Evolutionary conservation across 2,797 vertebrate species (phyloP).

Genomic region (Bovichtus diacanthus): DNA sequence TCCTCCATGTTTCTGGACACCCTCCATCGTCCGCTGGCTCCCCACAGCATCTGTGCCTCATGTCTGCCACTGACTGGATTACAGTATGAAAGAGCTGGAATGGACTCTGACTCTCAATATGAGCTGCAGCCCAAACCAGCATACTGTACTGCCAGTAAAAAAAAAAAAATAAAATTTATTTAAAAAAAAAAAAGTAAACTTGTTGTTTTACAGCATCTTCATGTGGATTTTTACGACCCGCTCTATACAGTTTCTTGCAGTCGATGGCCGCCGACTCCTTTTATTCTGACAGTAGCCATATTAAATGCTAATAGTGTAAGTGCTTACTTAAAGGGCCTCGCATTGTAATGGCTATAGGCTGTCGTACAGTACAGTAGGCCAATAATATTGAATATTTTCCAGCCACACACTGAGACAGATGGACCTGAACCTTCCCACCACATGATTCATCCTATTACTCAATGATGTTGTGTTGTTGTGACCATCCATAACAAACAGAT

Average conservation of each 20-base stretch:
- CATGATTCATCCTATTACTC: slow-evolving; percentile 83
- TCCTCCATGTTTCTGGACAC: slow-evolving; percentile 79
- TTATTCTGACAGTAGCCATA: slow-evolving; percentile 39
- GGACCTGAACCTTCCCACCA: slow-evolving; percentile 80
- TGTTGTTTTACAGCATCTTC: slow-evolving; percentile 68
- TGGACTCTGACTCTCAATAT: slow-evolving; percentile 49
- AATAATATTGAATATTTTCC: slow-evolving; percentile 41
- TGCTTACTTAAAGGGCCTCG: slow-evolving; percentile 19
- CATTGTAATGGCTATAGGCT: slow-evolving; percentile 33
- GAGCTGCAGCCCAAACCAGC: slow-evolving; percentile 59
- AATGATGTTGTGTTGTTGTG: slow-evolving; percentile 82
- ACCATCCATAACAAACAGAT: slow-evolving; percentile 82
- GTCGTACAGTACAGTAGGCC: slow-evolving; percentile 25
- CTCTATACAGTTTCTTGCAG: slow-evolving; percentile 40
- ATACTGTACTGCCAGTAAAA: slow-evolving; percentile 46
- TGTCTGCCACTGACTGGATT: slow-evolving; percentile 79
- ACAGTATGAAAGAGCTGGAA: slow-evolving; percentile 70
- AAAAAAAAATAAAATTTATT: too few relatives aligned
- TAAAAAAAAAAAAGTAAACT: slow-evolving; percentile 14
- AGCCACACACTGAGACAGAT: slow-evolving; percentile 76
- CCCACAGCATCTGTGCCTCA: slow-evolving; percentile 82
- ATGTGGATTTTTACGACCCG: slow-evolving; percentile 51
- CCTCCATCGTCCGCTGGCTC: slow-evolving; percentile 76
- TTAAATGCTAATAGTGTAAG: slow-evolving; percentile 26
- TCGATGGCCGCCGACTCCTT: slow-evolving; percentile 32